Base-by-base conservation (phyloP, 1,140 invertebrate genomes). In the Steinernema feltiae region DNA sequence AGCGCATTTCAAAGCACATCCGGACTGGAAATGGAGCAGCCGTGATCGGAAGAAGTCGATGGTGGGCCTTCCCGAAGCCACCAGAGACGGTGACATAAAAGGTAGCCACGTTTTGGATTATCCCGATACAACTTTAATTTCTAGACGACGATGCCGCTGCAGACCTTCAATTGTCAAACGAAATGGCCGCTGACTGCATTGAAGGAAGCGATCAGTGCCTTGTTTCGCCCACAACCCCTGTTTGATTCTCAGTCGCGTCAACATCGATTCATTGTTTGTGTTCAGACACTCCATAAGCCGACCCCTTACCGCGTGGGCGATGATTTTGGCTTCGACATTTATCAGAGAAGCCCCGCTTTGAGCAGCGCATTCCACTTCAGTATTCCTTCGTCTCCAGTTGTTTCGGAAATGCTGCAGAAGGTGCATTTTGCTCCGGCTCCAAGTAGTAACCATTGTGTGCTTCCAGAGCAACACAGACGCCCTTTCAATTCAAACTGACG, bases 11-110 rank as follows among this genome's bases (percentile, higher is more conserved):
- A 95, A 94, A 86, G 92, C 92, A 2, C 89, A 90, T 84, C 90
- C 90, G 2, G 93, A 98, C 81, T 99, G 96, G 96, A 98, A 98
- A 87, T 98, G 96, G 95, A 98, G 95, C 85, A 95, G 92, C 79
- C 94, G 95, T 87, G 94, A 97, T 84, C 89, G 94, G 46, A 91
- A 94, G 84, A 95, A 96, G 88, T 95, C 94, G 0, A 93, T 92
- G 0, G 92, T 91, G 83, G 83, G 72, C 81, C 80, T 27, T 77
- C 75, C 31, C 74, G 78, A 21, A 84, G 87, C 53, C 86, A 86
- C 69, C 84, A 87, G 21, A 79, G 74, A 69, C 84, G 79, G 69
- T 35, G 48, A 35, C 69, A 32, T 24, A 21, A 72, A 7, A 77
- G 71, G 32, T 70, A 69, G n/a, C n/a, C n/a, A n/a, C n/a, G n/a